phyloP scores from a whole-genome alignment of 2,888 invertebrate species.

The Phortica magna region DNA sequence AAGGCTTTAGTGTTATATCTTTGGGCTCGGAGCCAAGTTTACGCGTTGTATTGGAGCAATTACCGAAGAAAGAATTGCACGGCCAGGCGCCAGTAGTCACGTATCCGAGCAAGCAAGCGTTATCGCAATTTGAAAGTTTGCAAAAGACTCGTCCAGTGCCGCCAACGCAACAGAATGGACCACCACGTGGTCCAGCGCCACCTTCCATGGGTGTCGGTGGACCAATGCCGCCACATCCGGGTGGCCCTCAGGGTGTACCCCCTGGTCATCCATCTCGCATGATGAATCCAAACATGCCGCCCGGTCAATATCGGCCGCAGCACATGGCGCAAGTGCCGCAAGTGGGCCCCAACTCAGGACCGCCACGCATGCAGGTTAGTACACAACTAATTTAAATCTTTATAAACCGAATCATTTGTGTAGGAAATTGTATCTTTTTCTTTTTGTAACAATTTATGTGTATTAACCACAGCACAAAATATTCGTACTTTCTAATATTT shows the following conservation, averaged over 20 bases:
- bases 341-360: constrained; percentile 80
- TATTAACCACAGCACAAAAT: constrained; percentile 38
- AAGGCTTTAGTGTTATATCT: constrained; percentile 98
- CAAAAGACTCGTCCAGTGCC: constrained; percentile 93
- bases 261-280: constrained; percentile 80
- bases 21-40: constrained; percentile 95
- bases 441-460: constrained; percentile 38
- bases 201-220: constrained; percentile 75
- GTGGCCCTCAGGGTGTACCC: constrained; percentile 77
- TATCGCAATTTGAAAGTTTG: constrained; percentile 93
- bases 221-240: constrained; percentile 79
- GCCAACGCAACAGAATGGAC: constrained; percentile 81
- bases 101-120: constrained; percentile 93
- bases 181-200: constrained; percentile 79
- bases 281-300: constrained; percentile 81
- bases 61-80: constrained; percentile 97
- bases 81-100: constrained; percentile 97
- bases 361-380: constrained; percentile 82
- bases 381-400: constrained; percentile 21
- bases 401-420: constrained; percentile 30
- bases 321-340: constrained; percentile 81
- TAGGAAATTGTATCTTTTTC: constrained; percentile 38
- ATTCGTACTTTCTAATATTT: constrained; percentile 48
- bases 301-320: constrained; percentile 81
- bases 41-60: constrained; percentile 92